These are phyloP conservation scores for Diaphora mendica DNA, from an alignment of 2,888 invertebrate genomes.

Conservation along the genomic window DNA sequence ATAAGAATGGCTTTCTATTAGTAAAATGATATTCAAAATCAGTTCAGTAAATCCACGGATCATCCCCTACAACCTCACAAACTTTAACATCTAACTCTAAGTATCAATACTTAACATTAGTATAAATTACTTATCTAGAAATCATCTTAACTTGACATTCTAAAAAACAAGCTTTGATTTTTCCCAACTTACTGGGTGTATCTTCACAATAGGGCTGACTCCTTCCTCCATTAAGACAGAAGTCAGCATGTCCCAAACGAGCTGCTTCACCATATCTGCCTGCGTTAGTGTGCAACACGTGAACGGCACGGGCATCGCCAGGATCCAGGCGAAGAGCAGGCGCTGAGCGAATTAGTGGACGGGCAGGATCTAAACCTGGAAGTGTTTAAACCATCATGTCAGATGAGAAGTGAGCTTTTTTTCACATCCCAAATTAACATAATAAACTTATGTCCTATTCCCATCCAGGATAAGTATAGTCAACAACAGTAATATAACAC, in stretches of 20 bases:
- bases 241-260: conserved; percentile 91
- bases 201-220: conserved; percentile 92
- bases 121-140: background rate
- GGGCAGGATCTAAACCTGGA: conserved; percentile 91
- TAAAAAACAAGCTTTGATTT: background rate
- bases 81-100: too few species aligned
- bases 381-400: background rate
- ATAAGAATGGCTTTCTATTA: too few species aligned
- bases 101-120: too few species aligned
- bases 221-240: conserved; percentile 93
- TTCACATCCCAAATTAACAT: background rate
- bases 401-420: background rate
- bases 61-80: too few species aligned
- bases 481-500: too few species aligned
- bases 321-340: conserved; percentile 88
- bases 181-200: conserved; percentile 87
- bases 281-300: conserved; percentile 93
- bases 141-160: background rate
- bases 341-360: conserved; percentile 89
- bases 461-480: background rate
- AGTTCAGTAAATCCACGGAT: too few species aligned
- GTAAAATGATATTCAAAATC: too few species aligned
- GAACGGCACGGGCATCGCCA: conserved; percentile 92
- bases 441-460: background rate
- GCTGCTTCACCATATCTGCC: conserved; percentile 92